Evolutionary conservation across 2,888 invertebrate species (phyloP).

Genomic region (Brachyopa scutellaris): DNA sequence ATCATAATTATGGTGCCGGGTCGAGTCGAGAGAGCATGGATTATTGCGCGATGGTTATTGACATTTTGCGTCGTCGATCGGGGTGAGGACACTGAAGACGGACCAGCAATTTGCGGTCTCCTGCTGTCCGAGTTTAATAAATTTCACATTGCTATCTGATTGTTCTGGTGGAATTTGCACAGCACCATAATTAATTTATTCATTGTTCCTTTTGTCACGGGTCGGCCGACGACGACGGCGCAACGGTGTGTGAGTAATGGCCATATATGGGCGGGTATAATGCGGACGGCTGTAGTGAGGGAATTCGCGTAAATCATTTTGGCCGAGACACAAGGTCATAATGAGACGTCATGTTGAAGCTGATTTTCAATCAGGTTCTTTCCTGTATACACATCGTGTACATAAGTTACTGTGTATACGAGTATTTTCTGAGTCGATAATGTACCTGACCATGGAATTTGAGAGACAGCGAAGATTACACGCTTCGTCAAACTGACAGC

Average conservation of each 20-base stretch:
- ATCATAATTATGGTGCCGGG: slow-evolving; percentile 63
- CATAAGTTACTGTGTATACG: background rate
- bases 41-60: slow-evolving; percentile 49
- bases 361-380: no score
- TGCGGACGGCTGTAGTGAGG: slow-evolving; percentile 32
- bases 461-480: background rate
- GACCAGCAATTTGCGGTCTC: slow-evolving; percentile 46
- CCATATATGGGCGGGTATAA: slow-evolving; percentile 50
- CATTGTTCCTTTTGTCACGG: slow-evolving; percentile 63
- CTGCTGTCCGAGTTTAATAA: slow-evolving; percentile 63
- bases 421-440: background rate
- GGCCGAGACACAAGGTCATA: slow-evolving; percentile 45
- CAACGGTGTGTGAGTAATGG: slow-evolving; percentile 43
- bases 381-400: no score
- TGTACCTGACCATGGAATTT: background rate
- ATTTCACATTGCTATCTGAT: slow-evolving; percentile 67
- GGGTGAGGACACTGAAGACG: slow-evolving; percentile 13
- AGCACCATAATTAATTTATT: slow-evolving; percentile 68
- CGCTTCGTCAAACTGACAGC: background rate
- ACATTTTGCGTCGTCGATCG: background rate
- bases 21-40: slow-evolving; percentile 42
- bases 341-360: no score
- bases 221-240: slow-evolving; percentile 1
- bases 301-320: slow-evolving; percentile 53
- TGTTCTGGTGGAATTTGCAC: slow-evolving; percentile 68